Conservation (phyloP, 2,888 invertebrate genomes). For the Stenotaenia linearis region DNA sequence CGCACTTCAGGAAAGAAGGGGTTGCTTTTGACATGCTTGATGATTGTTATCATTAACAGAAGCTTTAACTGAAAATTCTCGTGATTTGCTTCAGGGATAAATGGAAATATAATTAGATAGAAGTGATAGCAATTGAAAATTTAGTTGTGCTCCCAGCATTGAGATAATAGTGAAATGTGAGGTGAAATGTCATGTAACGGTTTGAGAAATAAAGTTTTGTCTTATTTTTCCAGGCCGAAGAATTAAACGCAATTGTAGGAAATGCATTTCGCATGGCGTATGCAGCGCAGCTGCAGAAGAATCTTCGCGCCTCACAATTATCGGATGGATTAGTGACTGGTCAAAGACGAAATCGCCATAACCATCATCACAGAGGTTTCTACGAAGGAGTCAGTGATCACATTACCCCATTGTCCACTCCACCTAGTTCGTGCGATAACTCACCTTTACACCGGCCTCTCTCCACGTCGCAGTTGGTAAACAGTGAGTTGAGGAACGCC, state of each 20-base stretch:
- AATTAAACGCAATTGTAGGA: constrained; percentile 77
- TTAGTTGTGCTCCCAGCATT: background rate
- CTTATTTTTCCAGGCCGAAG: constrained; percentile 72
- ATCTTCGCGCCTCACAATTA: constrained; percentile 45
- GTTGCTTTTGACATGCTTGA: background rate
- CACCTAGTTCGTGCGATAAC: constrained; percentile 31
- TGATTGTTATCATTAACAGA: background rate
- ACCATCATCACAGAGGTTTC: constrained; percentile 3
- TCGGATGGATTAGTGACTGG: background rate
- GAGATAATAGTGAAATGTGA: background rate
- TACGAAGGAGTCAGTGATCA: constrained; percentile 31
- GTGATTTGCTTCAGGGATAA: background rate
- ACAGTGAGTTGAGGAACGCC: background rate
- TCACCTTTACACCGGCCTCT: constrained; percentile 31
- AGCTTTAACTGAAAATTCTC: background rate
- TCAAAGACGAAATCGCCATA: background rate
- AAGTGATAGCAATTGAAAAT: background rate
- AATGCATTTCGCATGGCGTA: constrained; percentile 90
- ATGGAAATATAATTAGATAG: background rate
- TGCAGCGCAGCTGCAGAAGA: constrained; percentile 72
- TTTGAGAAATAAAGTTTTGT: too few relatives aligned
- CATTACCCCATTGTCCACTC: constrained; percentile 27
- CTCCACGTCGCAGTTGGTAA: constrained; percentile 26
- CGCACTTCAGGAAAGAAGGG: background rate
- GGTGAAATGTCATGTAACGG: constrained; percentile 30